Percentiles rank a stretch among this genome's conserved stretches.
phyloP scores from a whole-genome alignment of 1,140 invertebrate genomes.

The Leptopilina clavipes region DNA sequence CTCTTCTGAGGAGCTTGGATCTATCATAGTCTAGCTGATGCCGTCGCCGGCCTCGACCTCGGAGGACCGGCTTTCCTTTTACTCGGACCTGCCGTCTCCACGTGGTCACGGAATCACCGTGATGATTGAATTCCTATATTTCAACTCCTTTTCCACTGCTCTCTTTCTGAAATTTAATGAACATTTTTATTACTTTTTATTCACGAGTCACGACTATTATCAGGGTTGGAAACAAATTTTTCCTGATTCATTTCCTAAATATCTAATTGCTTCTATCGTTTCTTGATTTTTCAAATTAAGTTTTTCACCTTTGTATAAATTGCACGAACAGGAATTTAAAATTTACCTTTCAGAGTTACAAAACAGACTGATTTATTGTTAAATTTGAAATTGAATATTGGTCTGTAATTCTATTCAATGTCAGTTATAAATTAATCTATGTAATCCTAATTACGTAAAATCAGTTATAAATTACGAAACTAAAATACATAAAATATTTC shows the following conservation, averaged over 20 bases:
- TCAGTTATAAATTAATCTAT: not conserved
- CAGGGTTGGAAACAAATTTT: too few relatives aligned
- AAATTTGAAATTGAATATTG: not conserved
- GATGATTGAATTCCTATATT: not conserved
- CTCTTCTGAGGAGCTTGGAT: conserved; percentile 91
- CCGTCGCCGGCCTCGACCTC: conserved; percentile 50
- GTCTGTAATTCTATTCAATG: not conserved
- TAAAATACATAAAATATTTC: not conserved
- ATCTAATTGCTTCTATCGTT: too few relatives aligned
- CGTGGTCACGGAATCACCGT: conserved; percentile 48
- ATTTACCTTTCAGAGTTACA: too few relatives aligned
- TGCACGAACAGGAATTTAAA: too few relatives aligned
- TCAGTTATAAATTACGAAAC: not conserved
- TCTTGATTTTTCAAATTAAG: too few relatives aligned
- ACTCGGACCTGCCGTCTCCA: conserved; percentile 45
- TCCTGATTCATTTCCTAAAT: too few relatives aligned
- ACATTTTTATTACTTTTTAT: too few relatives aligned
- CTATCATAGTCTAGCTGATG: conserved; percentile 80
- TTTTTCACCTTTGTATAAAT: too few relatives aligned
- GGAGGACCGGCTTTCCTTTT: conserved; percentile 41
- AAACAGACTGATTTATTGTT: too few relatives aligned
- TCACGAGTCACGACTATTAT: too few relatives aligned
- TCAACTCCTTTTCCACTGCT: not conserved
- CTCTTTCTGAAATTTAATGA: not conserved
- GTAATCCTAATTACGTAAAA: not conserved